Evolutionary conservation across 2,888 invertebrate species (phyloP), one percentile per base, ranked within the genome.

Genomic region (Heliconius ismenius): DNA sequence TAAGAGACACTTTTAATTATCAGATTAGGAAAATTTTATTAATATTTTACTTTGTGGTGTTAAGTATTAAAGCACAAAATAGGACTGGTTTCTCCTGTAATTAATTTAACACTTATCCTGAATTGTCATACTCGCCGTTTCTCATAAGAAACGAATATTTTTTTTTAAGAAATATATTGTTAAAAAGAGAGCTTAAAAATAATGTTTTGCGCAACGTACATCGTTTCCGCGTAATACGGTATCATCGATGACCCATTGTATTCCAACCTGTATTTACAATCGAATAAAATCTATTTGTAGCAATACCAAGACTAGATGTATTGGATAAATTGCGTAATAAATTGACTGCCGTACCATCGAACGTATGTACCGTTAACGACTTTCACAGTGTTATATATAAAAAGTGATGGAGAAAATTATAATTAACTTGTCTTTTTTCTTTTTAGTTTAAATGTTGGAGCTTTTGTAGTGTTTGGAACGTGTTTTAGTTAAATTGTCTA

Each of bases 251-350:
- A 49, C 69, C 21, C 54, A 54, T 54, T 69, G 54, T 69, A 69
- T 65, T 76, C 78, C 78, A 79, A 79, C 78, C 74, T 75, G 80
- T 77, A 78, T 79, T 76, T 73, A 81, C 80, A 80, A 81, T 79
- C 79, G 79, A 80, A 80, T 69, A 76, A 75, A 77, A 82, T 83
- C 86, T 83, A 84, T 86, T 88, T 85, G 86, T 87, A 87, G 85
- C 73, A 69, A 76, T 77, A 76, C 69, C 75, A 28, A 77, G 54
- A 73, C 78, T 84, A 86, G 91, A 91, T 91, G 86, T 85, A 85
- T 83, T 83, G 81, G 77, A 85, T 89, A 91, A 91, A 91, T 85
- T 83, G 85, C 85, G 84, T 90, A 90, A 92, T 91, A 92, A 92
- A 92, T 90, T 90, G 89, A 87, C 88, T 85, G 86, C 85, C 84